Conservation (phyloP, 1,140 invertebrate genomes). For the Carposina sasakii region DNA sequence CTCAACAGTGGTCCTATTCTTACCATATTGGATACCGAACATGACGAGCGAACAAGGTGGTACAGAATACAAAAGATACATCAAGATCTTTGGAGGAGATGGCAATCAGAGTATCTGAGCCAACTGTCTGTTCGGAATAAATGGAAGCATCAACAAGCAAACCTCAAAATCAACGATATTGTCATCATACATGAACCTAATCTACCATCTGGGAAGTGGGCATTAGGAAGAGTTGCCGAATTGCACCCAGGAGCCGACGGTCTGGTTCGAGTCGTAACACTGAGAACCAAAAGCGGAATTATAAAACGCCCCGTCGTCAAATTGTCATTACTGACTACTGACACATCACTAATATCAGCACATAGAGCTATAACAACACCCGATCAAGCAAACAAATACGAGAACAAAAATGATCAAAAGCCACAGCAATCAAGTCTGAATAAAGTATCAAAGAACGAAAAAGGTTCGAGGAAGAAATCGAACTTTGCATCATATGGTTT, state of each 20-base stretch:
- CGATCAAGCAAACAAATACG: neutral
- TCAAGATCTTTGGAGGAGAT: constrained; percentile 33
- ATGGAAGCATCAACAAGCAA: constrained; percentile 14
- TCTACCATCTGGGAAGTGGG: constrained; percentile 37
- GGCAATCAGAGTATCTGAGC: constrained; percentile 32
- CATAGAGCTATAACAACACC: no score
- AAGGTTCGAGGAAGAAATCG: no score
- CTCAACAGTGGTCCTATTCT: constrained; percentile 8
- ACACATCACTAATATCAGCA: no score
- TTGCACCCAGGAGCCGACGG: constrained; percentile 36
- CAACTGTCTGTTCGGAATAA: constrained; percentile 25
- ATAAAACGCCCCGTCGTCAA: constrained; percentile 13
- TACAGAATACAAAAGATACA: constrained; percentile 11
- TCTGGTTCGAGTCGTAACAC: constrained; percentile 32
- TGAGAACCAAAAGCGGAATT: constrained; percentile 26
- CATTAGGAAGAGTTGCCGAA: constrained; percentile 33
- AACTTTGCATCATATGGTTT: neutral
- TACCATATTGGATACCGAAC: constrained; percentile 5
- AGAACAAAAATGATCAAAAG: neutral
- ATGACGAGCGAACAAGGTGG: constrained; percentile 12
- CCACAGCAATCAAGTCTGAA: no score
- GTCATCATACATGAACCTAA: constrained; percentile 40
- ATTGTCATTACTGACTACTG: neutral
- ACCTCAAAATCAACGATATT: constrained; percentile 10
- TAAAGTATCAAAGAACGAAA: neutral